Evolutionary conservation across 2,113 vertebrate species (phyloP), one percentile per base, ranked within the genome.

Genomic region (Chunga burmeisteri): DNA sequence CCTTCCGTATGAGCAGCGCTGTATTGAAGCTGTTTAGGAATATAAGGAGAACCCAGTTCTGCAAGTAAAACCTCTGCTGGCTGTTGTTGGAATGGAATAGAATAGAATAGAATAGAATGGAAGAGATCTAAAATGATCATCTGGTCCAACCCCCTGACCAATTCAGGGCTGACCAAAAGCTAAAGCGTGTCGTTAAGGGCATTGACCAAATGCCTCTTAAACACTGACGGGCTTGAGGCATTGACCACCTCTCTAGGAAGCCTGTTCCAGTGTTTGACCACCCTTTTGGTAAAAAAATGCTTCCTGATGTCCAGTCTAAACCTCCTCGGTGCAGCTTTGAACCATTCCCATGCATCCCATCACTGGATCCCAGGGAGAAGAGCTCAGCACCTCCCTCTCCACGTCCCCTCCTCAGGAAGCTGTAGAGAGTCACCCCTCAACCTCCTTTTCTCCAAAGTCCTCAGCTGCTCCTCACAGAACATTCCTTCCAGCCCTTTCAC

Each of bases 71-170:
- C 18, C 27, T 73, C 38, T 65, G 38, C n/a, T 68, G 50, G 32
- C 7, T 71, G 72, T 40, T 36, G 47, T 52, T 38, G 58, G 63
- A 27, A 40, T 0, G 27, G 49, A 46, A 30, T 5, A 16, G 50
- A 46, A 10, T 4, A 21, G 66, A 20, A 32, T 9, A 20, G 50
- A 44, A 14, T 5, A 29, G 61, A n/a, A 23, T 2, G 18, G 62
- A 40, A 19, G 3, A 46, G 53, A 40, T 36, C 36, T 6, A 8
- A 19, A 50, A 13, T 0, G 0, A 42, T 8, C 21, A 38, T 1
- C 16, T 38, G 6, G 20, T 36, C 50, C 62, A 42, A 8, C 53
- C 36, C 16, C 44, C 26, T 77, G 62, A 77, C 6, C n/a, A 40
- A 0, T 40, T 56, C n/a, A 56, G 71, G n/a, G 61, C 59, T 56